Evolutionary conservation across 2,113 vertebrate genomes (phyloP).

Genomic region (Neodontobutis hainanensis): DNA sequence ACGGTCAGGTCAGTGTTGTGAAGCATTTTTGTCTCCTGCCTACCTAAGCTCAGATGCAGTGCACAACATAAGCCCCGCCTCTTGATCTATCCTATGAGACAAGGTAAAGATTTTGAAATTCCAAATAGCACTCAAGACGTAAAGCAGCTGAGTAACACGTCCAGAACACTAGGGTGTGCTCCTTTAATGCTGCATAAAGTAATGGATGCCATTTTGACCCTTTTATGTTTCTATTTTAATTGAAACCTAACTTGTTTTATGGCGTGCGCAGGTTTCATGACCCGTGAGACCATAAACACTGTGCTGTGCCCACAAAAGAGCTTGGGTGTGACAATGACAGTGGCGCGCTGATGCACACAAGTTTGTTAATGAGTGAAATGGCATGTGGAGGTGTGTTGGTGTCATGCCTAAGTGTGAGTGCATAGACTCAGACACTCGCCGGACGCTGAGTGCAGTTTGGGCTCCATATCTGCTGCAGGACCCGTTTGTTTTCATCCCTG

Average conservation of each 20-base stretch:
- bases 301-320: conserved; percentile 17
- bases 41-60: not conserved
- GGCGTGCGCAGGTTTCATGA: conserved; percentile 57
- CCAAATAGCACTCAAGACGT: not conserved
- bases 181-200: conserved; percentile 8
- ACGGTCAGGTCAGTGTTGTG: not conserved
- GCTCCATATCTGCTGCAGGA: conserved; percentile 23
- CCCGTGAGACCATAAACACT: conserved; percentile 46
- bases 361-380: conserved; percentile 7
- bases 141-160: not conserved
- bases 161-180: not conserved
- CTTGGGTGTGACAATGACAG: conserved; percentile 19
- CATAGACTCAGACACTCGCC: not conserved
- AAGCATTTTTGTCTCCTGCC: not conserved
- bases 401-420: conserved; percentile 8
- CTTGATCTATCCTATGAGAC: too few relatives aligned
- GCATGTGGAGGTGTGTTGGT: not conserved
- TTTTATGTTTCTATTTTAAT: conserved; percentile 67
- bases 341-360: conserved; percentile 6
- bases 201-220: conserved; percentile 33
- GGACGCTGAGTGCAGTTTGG: not conserved
- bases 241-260: conserved; percentile 62
- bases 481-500: conserved; percentile 1
- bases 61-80: too few relatives aligned
- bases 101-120: too few relatives aligned